Conservation (phyloP, 2,113 vertebrate genomes). For the Lycaon pictus region DNA sequence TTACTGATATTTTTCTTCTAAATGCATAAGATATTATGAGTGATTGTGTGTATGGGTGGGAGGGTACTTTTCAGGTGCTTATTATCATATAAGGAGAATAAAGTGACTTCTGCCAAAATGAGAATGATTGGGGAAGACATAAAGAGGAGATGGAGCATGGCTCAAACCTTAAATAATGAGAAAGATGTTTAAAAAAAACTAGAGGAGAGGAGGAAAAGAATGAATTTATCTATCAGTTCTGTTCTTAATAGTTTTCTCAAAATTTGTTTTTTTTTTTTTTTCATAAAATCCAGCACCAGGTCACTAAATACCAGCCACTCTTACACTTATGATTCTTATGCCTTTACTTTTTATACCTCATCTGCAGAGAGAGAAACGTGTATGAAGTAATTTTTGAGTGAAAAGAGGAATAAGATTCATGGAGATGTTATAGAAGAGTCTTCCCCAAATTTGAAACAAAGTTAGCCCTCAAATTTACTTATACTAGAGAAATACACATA, state of each 20-base stretch:
- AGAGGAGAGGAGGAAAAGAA: background rate
- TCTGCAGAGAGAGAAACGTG: background rate
- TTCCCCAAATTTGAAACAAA: background rate
- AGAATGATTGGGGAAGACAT: background rate
- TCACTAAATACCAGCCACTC: background rate
- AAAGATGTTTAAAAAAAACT: background rate
- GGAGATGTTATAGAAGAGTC: background rate
- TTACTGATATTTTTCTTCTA: background rate
- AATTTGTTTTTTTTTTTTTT: background rate
- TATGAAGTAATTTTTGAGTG: background rate
- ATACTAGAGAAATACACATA: background rate
- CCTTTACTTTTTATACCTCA: background rate
- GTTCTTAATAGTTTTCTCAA: background rate
- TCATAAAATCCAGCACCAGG: background rate
- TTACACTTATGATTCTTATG: background rate
- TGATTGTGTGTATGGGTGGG: background rate
- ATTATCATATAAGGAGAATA: background rate
- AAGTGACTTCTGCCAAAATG: background rate
- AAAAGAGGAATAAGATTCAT: background rate
- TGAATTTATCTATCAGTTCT: background rate
- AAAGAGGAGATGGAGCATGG: background rate
- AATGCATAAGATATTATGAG: background rate
- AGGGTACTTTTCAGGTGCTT: background rate
- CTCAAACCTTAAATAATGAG: background rate
- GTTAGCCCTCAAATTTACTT: background rate